Conservation (phyloP, 2,888 invertebrate genomes). For the Tupiocoris notatus region DNA sequence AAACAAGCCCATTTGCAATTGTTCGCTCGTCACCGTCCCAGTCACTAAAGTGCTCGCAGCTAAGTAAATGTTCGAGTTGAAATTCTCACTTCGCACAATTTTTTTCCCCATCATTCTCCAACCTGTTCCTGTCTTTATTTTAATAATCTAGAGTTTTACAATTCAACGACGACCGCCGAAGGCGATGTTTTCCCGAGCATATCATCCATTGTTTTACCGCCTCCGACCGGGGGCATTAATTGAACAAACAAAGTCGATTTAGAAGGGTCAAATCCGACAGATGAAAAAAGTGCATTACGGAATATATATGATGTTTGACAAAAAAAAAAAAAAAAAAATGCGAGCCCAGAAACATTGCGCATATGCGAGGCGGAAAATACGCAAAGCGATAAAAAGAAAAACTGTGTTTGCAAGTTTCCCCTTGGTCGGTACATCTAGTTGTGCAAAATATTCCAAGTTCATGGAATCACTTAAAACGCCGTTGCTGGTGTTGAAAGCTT, state of each 20-base stretch:
- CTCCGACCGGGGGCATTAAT: conserved; percentile 18
- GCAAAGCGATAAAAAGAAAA: conserved; percentile 13
- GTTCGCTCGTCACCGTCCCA: background rate
- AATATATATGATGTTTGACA: conserved; percentile 23
- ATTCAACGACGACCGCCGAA: background rate
- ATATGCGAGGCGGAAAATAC: background rate
- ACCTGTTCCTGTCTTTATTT: background rate
- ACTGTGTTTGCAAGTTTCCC: conserved; percentile 35
- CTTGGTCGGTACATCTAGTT: conserved; percentile 14
- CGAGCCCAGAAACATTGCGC: background rate
- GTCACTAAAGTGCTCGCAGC: background rate
- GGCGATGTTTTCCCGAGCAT: background rate
- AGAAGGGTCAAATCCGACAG: conserved; percentile 1
- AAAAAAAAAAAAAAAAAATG: background rate
- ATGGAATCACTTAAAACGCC: conserved; percentile 32
- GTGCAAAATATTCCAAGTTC: conserved; percentile 34
- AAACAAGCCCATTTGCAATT: conserved; percentile 29
- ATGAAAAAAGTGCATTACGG: conserved; percentile 27
- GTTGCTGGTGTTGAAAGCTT: conserved; percentile 33
- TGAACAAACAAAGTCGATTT: conserved; percentile 41
- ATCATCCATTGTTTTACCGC: conserved; percentile 13
- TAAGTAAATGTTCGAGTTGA: conserved; percentile 27
- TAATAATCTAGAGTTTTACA: conserved; percentile 28
- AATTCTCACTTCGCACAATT: background rate
- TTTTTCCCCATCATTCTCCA: background rate